Base-by-base conservation (phyloP, 2,113 vertebrate species). In the Tinamus guttatus region DNA sequence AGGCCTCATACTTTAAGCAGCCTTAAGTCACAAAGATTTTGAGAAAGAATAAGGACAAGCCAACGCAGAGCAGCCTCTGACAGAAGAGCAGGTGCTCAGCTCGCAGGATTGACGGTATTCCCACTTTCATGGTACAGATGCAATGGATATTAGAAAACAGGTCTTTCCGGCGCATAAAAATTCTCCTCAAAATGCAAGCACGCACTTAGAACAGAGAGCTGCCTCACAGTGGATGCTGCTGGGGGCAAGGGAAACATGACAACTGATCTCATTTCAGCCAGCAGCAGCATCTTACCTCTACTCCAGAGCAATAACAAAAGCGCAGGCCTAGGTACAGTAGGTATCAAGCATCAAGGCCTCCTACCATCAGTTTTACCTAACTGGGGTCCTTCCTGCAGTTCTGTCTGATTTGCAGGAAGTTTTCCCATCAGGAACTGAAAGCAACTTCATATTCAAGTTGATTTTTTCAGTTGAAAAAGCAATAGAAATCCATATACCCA, bases 281-380 rank as follows among this genome's bases (percentile, higher is more conserved):
- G 17, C 28, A 58, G 28, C 54, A 58, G 54, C 28, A 58, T 32
- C 54, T n/a, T 17, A 43, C 24, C 6, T 5, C 74, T 71, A 5
- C 20, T 89, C 64, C 80, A 75, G 28, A 56, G 75, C 75, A 84
- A 86, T 5, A 14, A 47, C 69, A 89, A 60, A 87, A 64, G 75
- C 8, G 24, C 24, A 68, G 56, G 28, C 49, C 52, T n/a, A n/a
- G 81, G 71, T 22, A 68, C 5, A 13, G 38, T 11, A 90, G 84
- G 40, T 4, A 90, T 81, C 69, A 92, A 64, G 34, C 43, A 58
- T 14, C 54, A 92, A 92, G 84, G 62, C 60, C 64, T 81, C 34
- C 64, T 68, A 81, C 47, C 84, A 85, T 62, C 87, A 78, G 89
- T 58, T 91, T 91, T 8, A 92, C 40, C 90, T 89, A 87, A 69